Evolutionary conservation across 2,797 vertebrate genomes (phyloP).

Genomic region (Phoxinus dragarum): DNA sequence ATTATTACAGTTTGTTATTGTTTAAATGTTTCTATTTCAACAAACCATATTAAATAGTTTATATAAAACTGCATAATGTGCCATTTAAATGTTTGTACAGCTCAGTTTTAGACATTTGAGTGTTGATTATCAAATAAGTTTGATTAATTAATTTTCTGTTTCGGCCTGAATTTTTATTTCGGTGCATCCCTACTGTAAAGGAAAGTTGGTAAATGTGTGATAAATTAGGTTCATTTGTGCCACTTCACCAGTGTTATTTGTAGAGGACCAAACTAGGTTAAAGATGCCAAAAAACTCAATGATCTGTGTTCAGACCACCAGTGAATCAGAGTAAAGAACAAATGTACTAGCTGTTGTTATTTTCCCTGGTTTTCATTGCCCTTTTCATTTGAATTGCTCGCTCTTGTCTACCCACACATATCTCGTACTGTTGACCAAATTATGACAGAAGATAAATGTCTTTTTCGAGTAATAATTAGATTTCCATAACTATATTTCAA

Average conservation of each 20-base stretch:
- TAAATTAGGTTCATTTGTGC: background rate
- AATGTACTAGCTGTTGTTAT: slow-evolving; percentile 47
- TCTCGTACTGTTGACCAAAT: slow-evolving; percentile 7
- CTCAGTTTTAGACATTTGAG: background rate
- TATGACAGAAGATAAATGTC: background rate
- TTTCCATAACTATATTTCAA: slow-evolving; percentile 18
- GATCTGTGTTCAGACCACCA: slow-evolving; percentile 11
- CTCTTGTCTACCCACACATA: slow-evolving; percentile 11
- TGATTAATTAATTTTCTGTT: too few relatives aligned
- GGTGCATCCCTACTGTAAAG: background rate
- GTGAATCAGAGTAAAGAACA: slow-evolving; percentile 34
- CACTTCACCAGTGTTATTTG: slow-evolving; percentile 10
- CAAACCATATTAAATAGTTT: background rate
- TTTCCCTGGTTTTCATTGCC: slow-evolving; percentile 1
- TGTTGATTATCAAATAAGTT: background rate
- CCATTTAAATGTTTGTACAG: background rate
- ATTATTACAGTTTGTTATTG: background rate
- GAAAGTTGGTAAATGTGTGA: background rate
- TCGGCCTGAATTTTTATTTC: background rate
- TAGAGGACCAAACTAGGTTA: background rate
- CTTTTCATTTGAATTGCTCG: slow-evolving; percentile 17
- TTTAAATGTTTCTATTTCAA: background rate
- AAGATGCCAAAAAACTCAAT: slow-evolving; percentile 23
- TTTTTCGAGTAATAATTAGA: background rate
- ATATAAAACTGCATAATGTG: background rate